These are phyloP conservation scores for Seriola dumerili DNA, from an alignment of 2,113 vertebrate species.

Conservation along the genomic window DNA sequence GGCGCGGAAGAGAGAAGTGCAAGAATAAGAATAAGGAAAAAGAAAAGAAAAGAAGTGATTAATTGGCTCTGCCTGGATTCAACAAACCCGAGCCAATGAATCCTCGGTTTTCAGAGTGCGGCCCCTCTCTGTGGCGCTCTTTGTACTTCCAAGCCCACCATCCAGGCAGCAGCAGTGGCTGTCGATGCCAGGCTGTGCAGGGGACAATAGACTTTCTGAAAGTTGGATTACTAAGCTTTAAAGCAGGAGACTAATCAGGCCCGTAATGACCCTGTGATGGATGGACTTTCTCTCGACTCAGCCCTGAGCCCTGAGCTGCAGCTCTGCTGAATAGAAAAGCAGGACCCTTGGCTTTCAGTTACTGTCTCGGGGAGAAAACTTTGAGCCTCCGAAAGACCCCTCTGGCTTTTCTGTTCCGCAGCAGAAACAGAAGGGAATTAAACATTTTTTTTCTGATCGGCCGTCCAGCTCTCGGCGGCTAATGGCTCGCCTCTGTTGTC, in stretches of 20 bases:
- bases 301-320: constrained; percentile 29
- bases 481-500: background rate
- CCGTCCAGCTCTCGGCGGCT: background rate
- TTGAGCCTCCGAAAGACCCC: constrained; percentile 28
- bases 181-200: constrained; percentile 1
- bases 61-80: constrained; percentile 9
- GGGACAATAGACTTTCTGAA: constrained; percentile 48
- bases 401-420: background rate
- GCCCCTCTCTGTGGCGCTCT: background rate
- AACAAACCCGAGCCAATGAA: background rate
- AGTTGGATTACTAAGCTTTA: constrained; percentile 39
- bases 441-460: constrained; percentile 3
- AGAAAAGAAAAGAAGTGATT: background rate
- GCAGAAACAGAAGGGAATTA: constrained; percentile 31
- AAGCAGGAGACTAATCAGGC: constrained; percentile 57
- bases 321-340: constrained; percentile 50
- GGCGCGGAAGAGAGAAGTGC: background rate
- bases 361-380: constrained; percentile 27
- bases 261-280: constrained; percentile 65
- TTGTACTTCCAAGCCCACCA: background rate
- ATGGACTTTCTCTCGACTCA: constrained; percentile 42
- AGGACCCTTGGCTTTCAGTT: constrained; percentile 54
- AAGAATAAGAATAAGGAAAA: background rate
- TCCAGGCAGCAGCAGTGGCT: background rate
- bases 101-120: constrained; percentile 32